Percentiles rank a stretch among this genome's conserved stretches.
phyloP scores from a whole-genome alignment of 2,888 invertebrate genomes.

The Nysson spinosus region DNA sequence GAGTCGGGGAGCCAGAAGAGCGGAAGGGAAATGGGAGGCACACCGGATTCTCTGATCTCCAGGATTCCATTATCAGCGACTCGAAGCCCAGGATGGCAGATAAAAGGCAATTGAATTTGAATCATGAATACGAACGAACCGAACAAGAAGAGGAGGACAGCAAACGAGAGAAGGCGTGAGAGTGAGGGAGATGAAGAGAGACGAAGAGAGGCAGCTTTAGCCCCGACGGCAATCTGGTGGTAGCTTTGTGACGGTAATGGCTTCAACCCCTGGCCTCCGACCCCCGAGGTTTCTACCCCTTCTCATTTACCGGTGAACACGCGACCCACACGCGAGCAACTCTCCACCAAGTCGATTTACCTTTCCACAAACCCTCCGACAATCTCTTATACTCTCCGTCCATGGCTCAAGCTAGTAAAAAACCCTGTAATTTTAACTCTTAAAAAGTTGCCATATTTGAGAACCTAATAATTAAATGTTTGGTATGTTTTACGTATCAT shows the following conservation, averaged over 20 bases:
- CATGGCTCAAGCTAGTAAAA: conserved; percentile 33
- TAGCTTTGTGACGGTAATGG: conserved; percentile 77
- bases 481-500: too few relatives aligned
- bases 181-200: conserved; percentile 8
- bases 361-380: conserved; percentile 24
- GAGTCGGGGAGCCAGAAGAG: not conserved
- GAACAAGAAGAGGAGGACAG: conserved; percentile 49
- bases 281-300: conserved; percentile 58
- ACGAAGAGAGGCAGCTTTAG: conserved; percentile 61
- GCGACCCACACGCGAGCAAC: conserved; percentile 40
- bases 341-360: conserved; percentile 40
- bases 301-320: conserved; percentile 61
- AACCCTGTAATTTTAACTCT: conserved; percentile 24
- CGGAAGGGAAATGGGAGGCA: conserved; percentile 17
- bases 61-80: conserved; percentile 70
- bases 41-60: conserved; percentile 66
- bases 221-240: conserved; percentile 76
- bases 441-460: too few relatives aligned
- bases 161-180: conserved; percentile 2
- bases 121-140: conserved; percentile 77
- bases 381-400: conserved; percentile 6
- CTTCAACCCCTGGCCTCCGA: conserved; percentile 68
- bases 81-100: conserved; percentile 70
- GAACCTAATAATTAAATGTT: too few relatives aligned
- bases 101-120: conserved; percentile 77